Percentiles rank a stretch among this genome's conserved stretches.
These are phyloP conservation scores for Dasyornis broadbenti DNA, from an alignment of 2,113 vertebrate genomes.

Conservation along the genomic window DNA sequence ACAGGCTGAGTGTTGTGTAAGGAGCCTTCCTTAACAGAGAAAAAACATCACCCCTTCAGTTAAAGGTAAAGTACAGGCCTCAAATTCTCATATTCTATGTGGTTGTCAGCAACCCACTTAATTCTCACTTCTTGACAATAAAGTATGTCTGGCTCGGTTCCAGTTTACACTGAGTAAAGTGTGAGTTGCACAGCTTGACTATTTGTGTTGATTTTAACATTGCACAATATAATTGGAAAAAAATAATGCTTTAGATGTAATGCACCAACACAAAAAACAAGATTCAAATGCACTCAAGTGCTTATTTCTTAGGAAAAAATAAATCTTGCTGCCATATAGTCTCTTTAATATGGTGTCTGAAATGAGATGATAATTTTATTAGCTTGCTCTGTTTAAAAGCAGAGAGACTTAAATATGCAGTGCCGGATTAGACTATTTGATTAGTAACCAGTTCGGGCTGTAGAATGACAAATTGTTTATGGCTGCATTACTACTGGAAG, in stretches of 20 bases:
- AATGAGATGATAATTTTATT: background rate
- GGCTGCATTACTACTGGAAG: background rate
- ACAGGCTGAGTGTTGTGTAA: background rate
- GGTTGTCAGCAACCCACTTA: background rate
- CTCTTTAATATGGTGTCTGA: background rate
- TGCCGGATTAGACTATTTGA: background rate
- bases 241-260: background rate
- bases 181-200: background rate
- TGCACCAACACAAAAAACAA: background rate
- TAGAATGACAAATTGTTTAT: background rate
- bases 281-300: background rate
- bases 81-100: background rate
- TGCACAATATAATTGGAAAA: background rate
- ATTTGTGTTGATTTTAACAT: background rate
- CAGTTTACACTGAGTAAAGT: background rate
- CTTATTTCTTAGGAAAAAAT: background rate
- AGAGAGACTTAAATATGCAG: background rate
- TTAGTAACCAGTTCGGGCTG: background rate
- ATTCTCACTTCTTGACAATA: background rate
- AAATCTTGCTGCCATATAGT: background rate
- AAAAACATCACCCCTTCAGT: background rate
- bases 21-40: background rate
- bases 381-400: background rate
- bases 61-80: background rate
- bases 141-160: background rate